Conservation (phyloP, 2,888 invertebrate genomes). For the Subacronicta megacephala region DNA sequence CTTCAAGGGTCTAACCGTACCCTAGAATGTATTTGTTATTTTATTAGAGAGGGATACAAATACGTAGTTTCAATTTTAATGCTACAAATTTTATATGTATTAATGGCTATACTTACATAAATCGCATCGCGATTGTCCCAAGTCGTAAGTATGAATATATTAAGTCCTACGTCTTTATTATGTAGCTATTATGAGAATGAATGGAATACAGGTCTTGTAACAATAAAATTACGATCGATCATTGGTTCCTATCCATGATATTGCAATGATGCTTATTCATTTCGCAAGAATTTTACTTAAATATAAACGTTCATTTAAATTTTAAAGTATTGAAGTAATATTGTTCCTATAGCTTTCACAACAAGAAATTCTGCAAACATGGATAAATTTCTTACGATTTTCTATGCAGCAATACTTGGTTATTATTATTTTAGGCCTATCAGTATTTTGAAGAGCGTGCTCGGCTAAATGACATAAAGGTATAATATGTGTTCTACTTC, state of each 20-base stretch:
- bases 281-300: slow-evolving; percentile 17
- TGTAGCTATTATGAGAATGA: slow-evolving; percentile 50
- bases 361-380: too few relatives aligned
- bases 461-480: slow-evolving; percentile 66
- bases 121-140: slow-evolving; percentile 58
- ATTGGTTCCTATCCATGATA: slow-evolving; percentile 34
- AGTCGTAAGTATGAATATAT: slow-evolving; percentile 53
- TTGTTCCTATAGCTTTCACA: too few relatives aligned
- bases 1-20: slow-evolving; percentile 20
- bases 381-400: not conserved
- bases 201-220: slow-evolving; percentile 53
- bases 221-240: slow-evolving; percentile 63
- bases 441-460: slow-evolving; percentile 65
- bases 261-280: slow-evolving; percentile 11
- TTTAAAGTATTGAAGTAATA: not conserved
- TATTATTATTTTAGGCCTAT: slow-evolving; percentile 33
- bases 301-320: not conserved
- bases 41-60: too few relatives aligned
- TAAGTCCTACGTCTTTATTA: slow-evolving; percentile 31
- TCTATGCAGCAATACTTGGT: not conserved
- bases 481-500: slow-evolving; percentile 72
- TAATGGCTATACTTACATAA: too few relatives aligned
- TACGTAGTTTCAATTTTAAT: not conserved
- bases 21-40: not conserved
- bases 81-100: too few relatives aligned